Evolutionary conservation across 2,888 invertebrate genomes (phyloP).

Genomic region (Syrista parreyssii): DNA sequence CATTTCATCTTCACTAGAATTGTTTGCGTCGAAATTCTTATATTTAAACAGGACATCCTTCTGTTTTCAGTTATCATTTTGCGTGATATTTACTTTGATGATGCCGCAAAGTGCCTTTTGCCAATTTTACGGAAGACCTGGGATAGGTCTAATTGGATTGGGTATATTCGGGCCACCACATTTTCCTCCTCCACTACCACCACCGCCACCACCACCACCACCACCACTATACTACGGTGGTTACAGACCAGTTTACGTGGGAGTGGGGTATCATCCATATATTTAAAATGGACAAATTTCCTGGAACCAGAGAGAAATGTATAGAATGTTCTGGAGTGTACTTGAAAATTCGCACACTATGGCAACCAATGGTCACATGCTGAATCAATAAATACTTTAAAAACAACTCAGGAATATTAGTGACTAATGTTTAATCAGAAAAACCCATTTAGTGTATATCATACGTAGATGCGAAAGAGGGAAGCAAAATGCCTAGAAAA

Average conservation of each 20-base stretch:
- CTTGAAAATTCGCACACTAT: too few species aligned
- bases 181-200: not conserved
- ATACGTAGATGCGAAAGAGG: not conserved
- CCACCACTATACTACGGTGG: not conserved
- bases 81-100: not conserved
- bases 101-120: not conserved
- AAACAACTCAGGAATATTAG: not conserved
- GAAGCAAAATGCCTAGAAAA: not conserved
- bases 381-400: not conserved
- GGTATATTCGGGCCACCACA: not conserved
- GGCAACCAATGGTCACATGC: too few species aligned
- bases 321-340: not conserved
- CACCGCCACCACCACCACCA: too few species aligned
- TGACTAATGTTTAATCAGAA: not conserved
- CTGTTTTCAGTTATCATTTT: not conserved
- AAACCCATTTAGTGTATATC: not conserved
- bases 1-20: not conserved
- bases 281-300: not conserved
- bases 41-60: not conserved
- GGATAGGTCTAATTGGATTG: not conserved
- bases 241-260: not conserved
- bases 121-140: not conserved
- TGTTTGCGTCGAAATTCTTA: not conserved
- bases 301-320: not conserved
- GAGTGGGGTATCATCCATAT: not conserved